Conservation (phyloP, 2,888 invertebrate species). For the Trachelus tabidus region DNA sequence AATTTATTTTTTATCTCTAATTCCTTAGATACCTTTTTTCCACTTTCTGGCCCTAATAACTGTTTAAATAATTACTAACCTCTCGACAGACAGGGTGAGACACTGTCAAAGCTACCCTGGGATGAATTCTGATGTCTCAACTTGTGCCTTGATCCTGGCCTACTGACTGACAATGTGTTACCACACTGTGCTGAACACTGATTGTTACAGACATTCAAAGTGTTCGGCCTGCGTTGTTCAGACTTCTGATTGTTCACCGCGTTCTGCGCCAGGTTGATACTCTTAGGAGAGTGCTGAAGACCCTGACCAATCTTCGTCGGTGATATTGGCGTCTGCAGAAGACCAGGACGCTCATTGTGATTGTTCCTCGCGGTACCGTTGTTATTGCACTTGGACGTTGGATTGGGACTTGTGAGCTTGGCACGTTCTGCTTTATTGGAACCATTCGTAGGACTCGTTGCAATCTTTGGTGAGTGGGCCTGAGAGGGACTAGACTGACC, state of each 20-base stretch:
- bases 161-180: constrained; percentile 49
- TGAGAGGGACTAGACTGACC: constrained; percentile 60
- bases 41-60: neutral
- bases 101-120: constrained; percentile 64
- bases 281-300: constrained; percentile 54
- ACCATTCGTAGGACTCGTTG: constrained; percentile 47
- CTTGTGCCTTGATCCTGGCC: constrained; percentile 61
- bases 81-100: constrained; percentile 67
- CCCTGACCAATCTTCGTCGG: constrained; percentile 57
- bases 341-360: constrained; percentile 56
- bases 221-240: constrained; percentile 55
- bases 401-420: constrained; percentile 29
- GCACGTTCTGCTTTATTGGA: constrained; percentile 44
- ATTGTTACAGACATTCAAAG: constrained; percentile 56
- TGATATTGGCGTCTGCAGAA: constrained; percentile 57
- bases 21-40: constrained; percentile 4
- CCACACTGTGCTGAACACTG: constrained; percentile 55
- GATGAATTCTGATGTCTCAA: constrained; percentile 66
- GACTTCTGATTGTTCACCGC: constrained; percentile 53
- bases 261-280: constrained; percentile 46
- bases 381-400: constrained; percentile 54
- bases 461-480: constrained; percentile 52
- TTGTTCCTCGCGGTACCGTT: constrained; percentile 46
- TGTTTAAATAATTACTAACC: constrained; percentile 52
- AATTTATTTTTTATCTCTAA: neutral